phyloP scores from a whole-genome alignment of 2,113 vertebrate genomes.

The Oryzias javanicus region DNA sequence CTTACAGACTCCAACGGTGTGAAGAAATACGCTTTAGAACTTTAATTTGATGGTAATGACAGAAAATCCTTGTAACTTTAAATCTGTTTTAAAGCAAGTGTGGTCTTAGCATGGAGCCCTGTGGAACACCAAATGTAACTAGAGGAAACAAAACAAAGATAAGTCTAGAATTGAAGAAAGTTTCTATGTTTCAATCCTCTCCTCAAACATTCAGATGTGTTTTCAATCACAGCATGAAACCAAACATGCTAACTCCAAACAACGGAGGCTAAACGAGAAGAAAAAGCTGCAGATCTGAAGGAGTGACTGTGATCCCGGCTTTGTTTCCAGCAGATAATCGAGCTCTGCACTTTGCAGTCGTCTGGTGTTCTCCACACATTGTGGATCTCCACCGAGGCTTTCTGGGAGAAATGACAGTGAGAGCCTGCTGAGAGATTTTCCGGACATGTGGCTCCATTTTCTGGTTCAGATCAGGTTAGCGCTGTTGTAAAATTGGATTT shows the following conservation, averaged over 20 bases:
- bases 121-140: no score
- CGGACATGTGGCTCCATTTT: constrained; percentile 64
- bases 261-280: not conserved
- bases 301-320: not conserved
- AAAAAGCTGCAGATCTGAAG: not conserved
- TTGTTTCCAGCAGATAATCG: constrained; percentile 2
- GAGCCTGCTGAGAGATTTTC: constrained; percentile 65
- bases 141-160: no score
- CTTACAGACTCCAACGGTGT: no score
- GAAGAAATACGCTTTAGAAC: no score
- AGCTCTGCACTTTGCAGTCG: constrained; percentile 1
- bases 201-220: no score
- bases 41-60: no score
- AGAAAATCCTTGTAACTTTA: no score
- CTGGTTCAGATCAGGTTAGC: constrained; percentile 69
- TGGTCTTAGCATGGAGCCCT: no score
- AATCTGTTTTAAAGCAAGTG: no score
- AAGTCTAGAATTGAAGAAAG: not conserved
- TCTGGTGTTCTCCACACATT: constrained; percentile 23
- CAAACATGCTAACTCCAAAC: no score
- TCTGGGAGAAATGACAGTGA: constrained; percentile 40
- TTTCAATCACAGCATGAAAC: no score
- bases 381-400: constrained; percentile 33
- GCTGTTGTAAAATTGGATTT: constrained; percentile 64
- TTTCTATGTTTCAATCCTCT: not conserved